phyloP scores from a whole-genome alignment of 2,797 vertebrate genomes.

The Dendrocincla tyrannina region DNA sequence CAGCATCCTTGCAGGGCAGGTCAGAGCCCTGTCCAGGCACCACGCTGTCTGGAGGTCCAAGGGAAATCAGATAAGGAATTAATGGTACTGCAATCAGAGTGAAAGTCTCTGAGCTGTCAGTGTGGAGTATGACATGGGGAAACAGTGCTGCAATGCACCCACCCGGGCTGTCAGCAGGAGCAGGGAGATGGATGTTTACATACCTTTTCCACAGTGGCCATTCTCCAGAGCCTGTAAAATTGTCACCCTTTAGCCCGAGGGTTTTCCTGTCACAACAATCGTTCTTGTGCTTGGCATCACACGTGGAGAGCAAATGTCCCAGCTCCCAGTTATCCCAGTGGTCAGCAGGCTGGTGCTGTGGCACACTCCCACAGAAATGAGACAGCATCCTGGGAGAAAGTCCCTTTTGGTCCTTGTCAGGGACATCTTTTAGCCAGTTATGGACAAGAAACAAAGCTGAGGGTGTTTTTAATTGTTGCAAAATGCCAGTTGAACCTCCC shows the following conservation, averaged over 20 bases:
- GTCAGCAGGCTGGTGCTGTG: neutral
- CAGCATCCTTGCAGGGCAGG: neutral
- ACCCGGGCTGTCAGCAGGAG: neutral
- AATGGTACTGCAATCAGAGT: neutral
- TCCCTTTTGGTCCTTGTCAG: neutral
- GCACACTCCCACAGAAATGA: neutral
- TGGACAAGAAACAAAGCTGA: neutral
- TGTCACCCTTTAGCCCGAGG: neutral
- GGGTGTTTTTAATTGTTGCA: neutral
- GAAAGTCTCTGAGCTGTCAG: neutral
- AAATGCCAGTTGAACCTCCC: neutral
- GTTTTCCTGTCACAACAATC: neutral
- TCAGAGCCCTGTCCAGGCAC: neutral
- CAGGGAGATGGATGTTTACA: neutral
- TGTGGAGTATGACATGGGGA: neutral
- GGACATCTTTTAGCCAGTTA: neutral
- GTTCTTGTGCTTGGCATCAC: neutral
- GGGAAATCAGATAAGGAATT: neutral
- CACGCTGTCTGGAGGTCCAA: neutral
- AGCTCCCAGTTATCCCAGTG: neutral
- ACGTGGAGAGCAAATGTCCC: neutral
- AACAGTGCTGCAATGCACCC: neutral
- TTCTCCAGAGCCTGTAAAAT: neutral
- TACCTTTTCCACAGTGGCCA: neutral
- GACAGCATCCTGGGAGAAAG: neutral